These are phyloP conservation scores for Andrena haemorrhoa DNA, from an alignment of 2,888 invertebrate genomes.

Conservation along the genomic window DNA sequence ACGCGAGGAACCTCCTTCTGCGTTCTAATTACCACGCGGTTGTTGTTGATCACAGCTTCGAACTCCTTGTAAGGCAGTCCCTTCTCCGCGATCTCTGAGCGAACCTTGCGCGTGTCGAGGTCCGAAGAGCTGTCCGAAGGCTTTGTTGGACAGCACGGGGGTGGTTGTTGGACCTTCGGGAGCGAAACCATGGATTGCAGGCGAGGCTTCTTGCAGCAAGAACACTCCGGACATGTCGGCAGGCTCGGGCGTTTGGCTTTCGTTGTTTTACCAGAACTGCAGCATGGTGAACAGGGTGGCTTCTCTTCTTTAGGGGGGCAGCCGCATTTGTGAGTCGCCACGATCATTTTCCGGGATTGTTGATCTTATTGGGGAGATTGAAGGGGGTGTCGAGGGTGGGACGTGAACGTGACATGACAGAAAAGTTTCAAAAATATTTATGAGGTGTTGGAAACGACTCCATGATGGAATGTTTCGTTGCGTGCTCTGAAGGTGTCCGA, in stretches of 20 bases:
- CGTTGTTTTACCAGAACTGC: background rate
- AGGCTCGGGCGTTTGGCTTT: background rate
- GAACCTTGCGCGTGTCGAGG: background rate
- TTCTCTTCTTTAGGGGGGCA: slow-evolving; percentile 55
- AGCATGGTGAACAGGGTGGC: slow-evolving; percentile 41
- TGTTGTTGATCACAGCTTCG: slow-evolving; percentile 78
- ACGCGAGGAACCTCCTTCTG: slow-evolving; percentile 45
- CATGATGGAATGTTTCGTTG: slow-evolving; percentile 37
- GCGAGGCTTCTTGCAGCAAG: background rate
- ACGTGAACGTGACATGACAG: slow-evolving; percentile 3
- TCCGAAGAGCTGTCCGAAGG: background rate
- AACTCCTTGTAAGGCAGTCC: slow-evolving; percentile 80
- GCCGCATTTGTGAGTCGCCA: slow-evolving; percentile 71
- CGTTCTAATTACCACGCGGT: slow-evolving; percentile 65
- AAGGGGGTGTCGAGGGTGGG: background rate
- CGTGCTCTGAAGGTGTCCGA: slow-evolving; percentile 30
- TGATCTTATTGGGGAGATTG: background rate
- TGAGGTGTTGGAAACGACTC: background rate
- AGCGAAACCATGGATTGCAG: background rate
- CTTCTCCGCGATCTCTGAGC: slow-evolving; percentile 75
- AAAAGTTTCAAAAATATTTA: background rate
- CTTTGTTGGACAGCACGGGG: slow-evolving; percentile 22
- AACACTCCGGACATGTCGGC: background rate
- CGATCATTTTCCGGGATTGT: slow-evolving; percentile 70
- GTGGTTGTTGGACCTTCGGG: background rate